phyloP scores from a whole-genome alignment of 1,140 invertebrate species.

The Diachasmimorpha longicaudata region DNA sequence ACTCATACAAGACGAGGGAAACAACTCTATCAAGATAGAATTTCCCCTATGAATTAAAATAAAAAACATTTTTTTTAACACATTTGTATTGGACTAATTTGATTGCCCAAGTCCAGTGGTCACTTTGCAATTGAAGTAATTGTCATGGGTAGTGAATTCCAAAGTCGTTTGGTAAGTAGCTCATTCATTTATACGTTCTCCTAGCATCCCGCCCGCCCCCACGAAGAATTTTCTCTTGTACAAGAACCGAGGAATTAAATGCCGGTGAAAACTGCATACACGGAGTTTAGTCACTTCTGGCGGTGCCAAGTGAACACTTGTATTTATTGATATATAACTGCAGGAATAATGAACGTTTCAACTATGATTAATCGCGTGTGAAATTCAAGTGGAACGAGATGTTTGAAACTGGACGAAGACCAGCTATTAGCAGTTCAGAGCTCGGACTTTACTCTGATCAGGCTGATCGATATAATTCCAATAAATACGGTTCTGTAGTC shows the following conservation, averaged over 20 bases:
- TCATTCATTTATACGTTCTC: conserved; percentile 17
- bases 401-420: conserved; percentile 54
- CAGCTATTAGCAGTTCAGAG: conserved; percentile 57
- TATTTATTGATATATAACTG: neutral
- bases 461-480: conserved; percentile 48
- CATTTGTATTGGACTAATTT: neutral
- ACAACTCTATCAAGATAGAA: neutral
- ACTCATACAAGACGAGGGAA: neutral
- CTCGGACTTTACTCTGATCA: conserved; percentile 59
- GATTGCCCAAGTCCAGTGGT: neutral
- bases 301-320: neutral
- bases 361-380: neutral
- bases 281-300: neutral
- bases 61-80: neutral
- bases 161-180: conserved; percentile 23
- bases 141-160: conserved; percentile 6
- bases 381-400: conserved; percentile 44
- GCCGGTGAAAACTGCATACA: neutral
- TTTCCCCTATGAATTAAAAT: neutral
- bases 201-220: neutral
- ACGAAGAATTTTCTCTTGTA: neutral
- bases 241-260: neutral
- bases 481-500: conserved; percentile 44
- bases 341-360: neutral
- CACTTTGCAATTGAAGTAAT: neutral